phyloP scores from a whole-genome alignment of 2,888 invertebrate species.

The Podotricha telesiphe region DNA sequence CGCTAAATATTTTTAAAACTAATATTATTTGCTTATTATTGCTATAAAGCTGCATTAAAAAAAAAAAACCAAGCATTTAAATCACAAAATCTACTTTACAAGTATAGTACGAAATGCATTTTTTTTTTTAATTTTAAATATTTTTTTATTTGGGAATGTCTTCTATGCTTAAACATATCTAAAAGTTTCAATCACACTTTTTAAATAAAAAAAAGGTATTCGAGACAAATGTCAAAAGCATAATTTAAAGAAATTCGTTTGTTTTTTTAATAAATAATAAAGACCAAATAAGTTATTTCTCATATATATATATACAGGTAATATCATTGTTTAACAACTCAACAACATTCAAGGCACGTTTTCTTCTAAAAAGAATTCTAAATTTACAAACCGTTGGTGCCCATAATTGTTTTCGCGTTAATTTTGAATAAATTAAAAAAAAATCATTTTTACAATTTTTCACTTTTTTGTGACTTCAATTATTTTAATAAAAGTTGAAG shows the following conservation, averaged over 20 bases:
- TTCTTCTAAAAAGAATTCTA: neutral
- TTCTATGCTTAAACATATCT: conserved; percentile 8
- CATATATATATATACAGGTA: conserved; percentile 10
- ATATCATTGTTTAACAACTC: conserved; percentile 20
- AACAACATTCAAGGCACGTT: conserved; percentile 47
- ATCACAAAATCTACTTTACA: conserved; percentile 38
- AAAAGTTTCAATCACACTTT: conserved; percentile 17
- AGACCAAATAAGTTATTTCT: neutral
- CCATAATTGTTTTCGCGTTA: conserved; percentile 4
- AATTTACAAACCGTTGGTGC: conserved; percentile 25
- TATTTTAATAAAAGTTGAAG: conserved; percentile 6
- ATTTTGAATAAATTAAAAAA: neutral
- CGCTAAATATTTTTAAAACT: neutral
- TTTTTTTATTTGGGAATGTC: conserved; percentile 36
- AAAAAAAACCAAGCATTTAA: conserved; percentile 12
- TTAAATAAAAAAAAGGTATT: conserved; percentile 12
- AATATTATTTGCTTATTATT: neutral
- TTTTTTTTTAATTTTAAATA: conserved; percentile 20
- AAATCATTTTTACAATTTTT: too few species aligned
- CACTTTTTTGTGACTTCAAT: too few species aligned
- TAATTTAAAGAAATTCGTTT: conserved; percentile 1
- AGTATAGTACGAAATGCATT: conserved; percentile 32
- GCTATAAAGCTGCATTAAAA: conserved; percentile 12
- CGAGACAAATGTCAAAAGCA: conserved; percentile 17
- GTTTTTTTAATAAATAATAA: conserved; percentile 1